Base-by-base conservation (phyloP, 1,140 invertebrate species). In the Orchestia grillus region DNA sequence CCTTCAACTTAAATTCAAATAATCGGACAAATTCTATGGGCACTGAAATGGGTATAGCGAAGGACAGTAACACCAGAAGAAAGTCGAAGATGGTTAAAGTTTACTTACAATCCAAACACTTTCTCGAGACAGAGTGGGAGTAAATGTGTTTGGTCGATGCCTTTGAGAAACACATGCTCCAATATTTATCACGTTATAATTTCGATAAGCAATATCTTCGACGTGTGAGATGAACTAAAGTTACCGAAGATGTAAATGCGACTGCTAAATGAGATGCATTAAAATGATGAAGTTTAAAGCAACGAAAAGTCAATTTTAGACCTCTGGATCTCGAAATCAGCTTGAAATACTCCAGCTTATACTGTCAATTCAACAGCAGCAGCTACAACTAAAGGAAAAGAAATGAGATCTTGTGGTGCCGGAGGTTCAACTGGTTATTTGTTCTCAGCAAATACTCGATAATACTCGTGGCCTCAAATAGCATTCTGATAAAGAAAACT, bases 401-500 rank as follows among this genome's bases (percentile, higher is more conserved):
- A 77, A 77, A 36, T 36, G 28, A 77, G 3, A 77, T 23, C 62
- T 77, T 28, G 11, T 36, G 3, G 28, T 36, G 36, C 62, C 28
- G 62, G 62, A 77, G 11, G 62, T 19, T 36, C 11, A 28, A 36
- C 62, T 77, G 28, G 28, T 77, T 77, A 77, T 77, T 77, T 36
- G 11, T 77, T 77, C 62, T 36, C 28, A 19, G 3, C 62, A 36
- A 77, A 77, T 77, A 77, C 62, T 77, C 28, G 62, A 77, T 77
- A 36, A 77, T 28, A 23, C 36, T 23, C 62, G 11, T 77, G 62
- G 62, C 62, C 62, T 77, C 62, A 36, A 77, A 77, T 36, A 77
- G 62, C 62, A 77, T 77, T 77, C 62, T 77, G 62, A 77, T 28
- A 77, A 77, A 77, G 62, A 77, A 77, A 77, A 77, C 62, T 77